Percentiles rank a stretch among this genome's conserved stretches.
phyloP scores from a whole-genome alignment of 2,888 invertebrate species.

The Polymixis flavicincta region DNA sequence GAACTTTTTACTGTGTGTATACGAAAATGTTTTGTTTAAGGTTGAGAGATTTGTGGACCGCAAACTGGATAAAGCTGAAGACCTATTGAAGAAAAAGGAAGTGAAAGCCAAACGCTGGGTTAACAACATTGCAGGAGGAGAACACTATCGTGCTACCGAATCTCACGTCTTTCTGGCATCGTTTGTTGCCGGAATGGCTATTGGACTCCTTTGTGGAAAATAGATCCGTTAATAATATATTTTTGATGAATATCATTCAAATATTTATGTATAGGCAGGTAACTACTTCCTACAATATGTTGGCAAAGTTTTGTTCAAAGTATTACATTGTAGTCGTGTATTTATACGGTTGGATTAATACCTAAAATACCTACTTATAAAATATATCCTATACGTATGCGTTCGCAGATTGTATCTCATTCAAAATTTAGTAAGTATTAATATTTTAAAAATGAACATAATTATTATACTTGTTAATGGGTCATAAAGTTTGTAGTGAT shows the following conservation, averaged over 20 bases:
- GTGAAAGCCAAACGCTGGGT: slow-evolving; percentile 95
- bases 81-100: slow-evolving; percentile 93
- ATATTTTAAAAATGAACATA: slow-evolving; percentile 18
- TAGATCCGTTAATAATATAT: slow-evolving; percentile 60
- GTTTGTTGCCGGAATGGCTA: slow-evolving; percentile 95
- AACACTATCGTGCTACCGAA: slow-evolving; percentile 93
- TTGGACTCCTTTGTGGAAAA: slow-evolving; percentile 92
- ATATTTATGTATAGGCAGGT: not conserved
- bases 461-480: slow-evolving; percentile 21
- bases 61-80: slow-evolving; percentile 95
- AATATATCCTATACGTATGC: slow-evolving; percentile 1
- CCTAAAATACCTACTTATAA: not conserved
- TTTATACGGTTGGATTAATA: slow-evolving; percentile 6
- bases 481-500: slow-evolving; percentile 16
- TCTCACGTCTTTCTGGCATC: slow-evolving; percentile 95
- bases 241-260: not conserved
- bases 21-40: slow-evolving; percentile 86
- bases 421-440: slow-evolving; percentile 7
- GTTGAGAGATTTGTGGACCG: slow-evolving; percentile 95
- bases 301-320: not conserved
- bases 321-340: not conserved
- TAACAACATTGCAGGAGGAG: slow-evolving; percentile 92
- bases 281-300: not conserved
- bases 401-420: slow-evolving; percentile 18
- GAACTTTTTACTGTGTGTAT: slow-evolving; percentile 1